Evolutionary conservation across 2,113 vertebrate genomes (phyloP), one percentile per base, ranked within the genome.

Genomic region (Boleophthalmus pectinirostris): DNA sequence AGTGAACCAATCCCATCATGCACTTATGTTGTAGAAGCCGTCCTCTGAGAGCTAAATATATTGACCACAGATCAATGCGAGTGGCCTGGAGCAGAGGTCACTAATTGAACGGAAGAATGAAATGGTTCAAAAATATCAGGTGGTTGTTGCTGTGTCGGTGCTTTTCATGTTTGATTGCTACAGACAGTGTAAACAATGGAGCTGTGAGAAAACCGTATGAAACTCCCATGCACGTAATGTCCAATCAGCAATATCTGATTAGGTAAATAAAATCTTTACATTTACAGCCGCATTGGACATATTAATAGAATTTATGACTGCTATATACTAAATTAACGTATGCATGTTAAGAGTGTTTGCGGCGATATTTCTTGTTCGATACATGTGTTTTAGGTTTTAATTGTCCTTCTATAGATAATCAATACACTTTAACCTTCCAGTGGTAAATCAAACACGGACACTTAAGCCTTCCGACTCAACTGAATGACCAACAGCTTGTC

Each of bases 101-200:
- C 85, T 83, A 88, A 91, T 86, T 75, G 75, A 87, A 77, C 60
- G 54, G 74, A 76, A 83, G 77, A 88, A 85, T 60, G 46, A 65
- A 87, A 86, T 53, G 82, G 9, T n/a, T 51, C 69, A 53, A 69
- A 38, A 61, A 79, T 47, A 57, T 68, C 47, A 47, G 13, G 56
- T 51, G 43, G 66, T 38, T 14, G 56, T 12, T 79, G 75, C 78
- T 77, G 81, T 1, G 58, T 78, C 9, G 45, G 67, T 54, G 25
- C 16, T 79, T 86, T 81, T 72, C 56, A 29, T 35, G 57, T 75
- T 78, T 84, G 75, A 84, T 45, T 65, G 51, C 23, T 21, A 7
- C 11, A 61, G 72, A 18, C 49, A 65, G 24, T 15, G 45, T 69
- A 66, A 77, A 88, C 70, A 77, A 1, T 29, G 35, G 47, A 43